Base-by-base conservation (phyloP, 2,113 vertebrate species). In the Gasterosteus nipponicus region DNA sequence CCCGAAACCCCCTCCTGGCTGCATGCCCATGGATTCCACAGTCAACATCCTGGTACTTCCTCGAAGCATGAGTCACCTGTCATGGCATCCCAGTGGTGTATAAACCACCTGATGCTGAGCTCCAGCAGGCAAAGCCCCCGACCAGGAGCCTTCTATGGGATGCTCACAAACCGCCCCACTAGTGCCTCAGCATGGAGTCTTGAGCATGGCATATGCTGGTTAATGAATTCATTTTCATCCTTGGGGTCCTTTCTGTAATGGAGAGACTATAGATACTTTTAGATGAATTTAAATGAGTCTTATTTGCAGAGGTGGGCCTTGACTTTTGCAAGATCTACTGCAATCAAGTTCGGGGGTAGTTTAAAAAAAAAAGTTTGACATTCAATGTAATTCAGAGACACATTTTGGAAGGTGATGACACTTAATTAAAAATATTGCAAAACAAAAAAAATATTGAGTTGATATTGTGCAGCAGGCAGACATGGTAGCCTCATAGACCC, bases 61-160 rank as follows among this genome's bases (percentile, higher is more conserved):
- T 89, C 57, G 29, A 16, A 91, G 86, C 91, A 90, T 92, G 91
- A 87, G 81, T 84, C 85, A 87, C 85, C 77, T 81, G 78, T 83
- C 82, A 69, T 85, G 65, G 59, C 61, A 46, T 38, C 60, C 15
- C 60, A 49, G 64, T 33, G 59, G 65, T 33, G 66, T 77, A 75
- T 41, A 69, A 60, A n/a, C 41, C 8, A 47, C 72, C 42, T n/a
- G 68, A 67, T 77, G 54, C 57, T 65, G 61, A 78, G 79, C 73
- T 57, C 49, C 31, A 73, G 57, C 38, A 67, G 72, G 68, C 54
- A 7, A 41, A 72, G 51, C 31, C 33, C 59, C 51, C 39, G 14
- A 53, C 12, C 39, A 29, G 54, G 57, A 54, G 18, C 22, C 41
- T 19, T 57, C 58, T 31, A 33, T 69, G 14, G 73, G 39, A 60